A percentile compares a stretch with the other conserved stretches of the same genome.
These are phyloP conservation scores for Phlogophora meticulosa DNA, from an alignment of 2,888 invertebrate genomes.

Conservation along the genomic window DNA sequence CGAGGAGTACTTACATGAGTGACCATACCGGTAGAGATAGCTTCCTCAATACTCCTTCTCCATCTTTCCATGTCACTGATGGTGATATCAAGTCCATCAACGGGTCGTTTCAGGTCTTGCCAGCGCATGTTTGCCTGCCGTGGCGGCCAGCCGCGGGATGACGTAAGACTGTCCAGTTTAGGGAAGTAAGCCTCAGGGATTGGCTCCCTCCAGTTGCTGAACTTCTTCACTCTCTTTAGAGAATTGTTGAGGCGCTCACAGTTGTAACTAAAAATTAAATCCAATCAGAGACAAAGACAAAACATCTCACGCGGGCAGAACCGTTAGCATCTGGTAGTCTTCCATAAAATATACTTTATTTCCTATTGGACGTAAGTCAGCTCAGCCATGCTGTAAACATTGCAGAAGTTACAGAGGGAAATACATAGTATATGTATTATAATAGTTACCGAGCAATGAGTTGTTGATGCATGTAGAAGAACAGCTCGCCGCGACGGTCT, in stretches of 20 bases:
- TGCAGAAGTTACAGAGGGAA: too few relatives aligned
- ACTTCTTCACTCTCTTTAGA: slow-evolving; percentile 92
- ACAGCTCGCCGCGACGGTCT: slow-evolving; percentile 95
- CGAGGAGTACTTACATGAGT: slow-evolving; percentile 84
- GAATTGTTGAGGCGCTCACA: slow-evolving; percentile 94
- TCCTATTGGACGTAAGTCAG: too few relatives aligned
- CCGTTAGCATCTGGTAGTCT: too few relatives aligned
- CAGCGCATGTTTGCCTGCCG: slow-evolving; percentile 92
- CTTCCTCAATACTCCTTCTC: slow-evolving; percentile 94
- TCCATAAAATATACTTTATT: too few relatives aligned
- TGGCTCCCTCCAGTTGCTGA: slow-evolving; percentile 93
- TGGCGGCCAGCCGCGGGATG: slow-evolving; percentile 94
- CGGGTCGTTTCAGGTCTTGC: slow-evolving; percentile 92
- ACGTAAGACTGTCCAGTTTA: slow-evolving; percentile 94
- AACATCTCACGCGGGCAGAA: neutral
- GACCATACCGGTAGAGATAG: slow-evolving; percentile 93
- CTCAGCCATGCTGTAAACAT: too few relatives aligned
- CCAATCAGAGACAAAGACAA: neutral
- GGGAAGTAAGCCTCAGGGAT: slow-evolving; percentile 96
- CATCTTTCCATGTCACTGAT: slow-evolving; percentile 94
- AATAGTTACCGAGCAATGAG: slow-evolving; percentile 84
- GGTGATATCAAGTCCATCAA: slow-evolving; percentile 91
- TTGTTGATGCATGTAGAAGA: slow-evolving; percentile 94
- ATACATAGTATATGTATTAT: too few relatives aligned
- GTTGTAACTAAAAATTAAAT: slow-evolving; percentile 92